These are phyloP conservation scores for Plutomurus gul DNA, from an alignment of 1,140 invertebrate genomes.

Conservation along the genomic window DNA sequence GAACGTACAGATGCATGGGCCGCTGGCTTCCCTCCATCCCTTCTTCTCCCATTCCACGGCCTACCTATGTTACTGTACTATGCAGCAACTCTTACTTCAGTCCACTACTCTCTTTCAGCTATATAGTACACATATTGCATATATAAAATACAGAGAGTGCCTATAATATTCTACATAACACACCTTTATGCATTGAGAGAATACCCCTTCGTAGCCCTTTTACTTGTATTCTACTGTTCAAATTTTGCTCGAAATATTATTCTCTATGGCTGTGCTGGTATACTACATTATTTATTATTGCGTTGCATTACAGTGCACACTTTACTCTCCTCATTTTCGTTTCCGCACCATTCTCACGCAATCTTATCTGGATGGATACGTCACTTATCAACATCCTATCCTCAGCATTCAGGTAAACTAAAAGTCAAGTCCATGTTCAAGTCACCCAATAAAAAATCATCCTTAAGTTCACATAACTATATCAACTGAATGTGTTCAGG, in stretches of 20 bases:
- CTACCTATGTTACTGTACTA: too few relatives aligned
- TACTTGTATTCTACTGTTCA: too few relatives aligned
- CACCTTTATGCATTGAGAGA: too few relatives aligned
- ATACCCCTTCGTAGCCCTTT: too few relatives aligned
- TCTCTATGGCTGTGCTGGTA: too few relatives aligned
- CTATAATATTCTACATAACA: too few relatives aligned
- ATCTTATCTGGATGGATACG: conserved; percentile 1
- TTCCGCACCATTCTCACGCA: conserved; percentile 22
- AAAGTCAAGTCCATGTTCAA: conserved; percentile 20
- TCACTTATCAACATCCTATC: conserved; percentile 16
- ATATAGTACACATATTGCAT: too few relatives aligned
- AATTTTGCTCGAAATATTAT: too few relatives aligned
- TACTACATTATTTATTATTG: background rate
- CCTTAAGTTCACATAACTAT: background rate
- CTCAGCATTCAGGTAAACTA: background rate
- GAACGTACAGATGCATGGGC: background rate
- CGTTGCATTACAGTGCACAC: background rate
- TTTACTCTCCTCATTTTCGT: conserved; percentile 12
- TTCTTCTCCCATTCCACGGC: background rate
- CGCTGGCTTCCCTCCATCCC: conserved; percentile 14
- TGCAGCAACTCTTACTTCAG: too few relatives aligned
- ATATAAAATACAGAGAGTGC: too few relatives aligned
- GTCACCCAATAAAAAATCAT: background rate
- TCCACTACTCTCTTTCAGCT: too few relatives aligned
- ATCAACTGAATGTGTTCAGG: background rate